Conservation (phyloP, 2,797 vertebrate genomes). For the Epinephelus awoara region DNA sequence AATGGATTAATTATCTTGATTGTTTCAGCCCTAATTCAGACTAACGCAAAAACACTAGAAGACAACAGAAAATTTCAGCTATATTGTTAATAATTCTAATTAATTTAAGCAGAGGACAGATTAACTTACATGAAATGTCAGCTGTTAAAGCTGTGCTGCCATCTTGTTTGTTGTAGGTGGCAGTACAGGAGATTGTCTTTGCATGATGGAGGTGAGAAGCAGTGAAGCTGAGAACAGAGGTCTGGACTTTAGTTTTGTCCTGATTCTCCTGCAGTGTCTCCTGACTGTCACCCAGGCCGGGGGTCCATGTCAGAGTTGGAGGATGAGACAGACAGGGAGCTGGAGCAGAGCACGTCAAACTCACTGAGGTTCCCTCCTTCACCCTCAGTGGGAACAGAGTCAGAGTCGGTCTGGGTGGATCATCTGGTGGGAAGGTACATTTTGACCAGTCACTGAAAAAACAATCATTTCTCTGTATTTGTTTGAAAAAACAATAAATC, state of each 20-base stretch:
- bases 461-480: neutral
- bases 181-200: conserved; percentile 59
- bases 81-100: too few species aligned
- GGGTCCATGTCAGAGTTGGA: conserved; percentile 54
- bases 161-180: conserved; percentile 49
- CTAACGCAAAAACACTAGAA: too few species aligned
- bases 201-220: conserved; percentile 54
- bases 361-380: conserved; percentile 58
- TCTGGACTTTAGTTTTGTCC: conserved; percentile 50
- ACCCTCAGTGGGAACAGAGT: conserved; percentile 21
- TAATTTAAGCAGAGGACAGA: neutral
- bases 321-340: conserved; percentile 47
- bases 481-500: neutral
- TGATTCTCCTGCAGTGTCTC: conserved; percentile 50
- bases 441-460: neutral
- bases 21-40: too few species aligned
- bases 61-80: too few species aligned
- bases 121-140: conserved; percentile 54
- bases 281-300: conserved; percentile 39
- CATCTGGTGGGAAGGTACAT: conserved; percentile 9
- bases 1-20: too few species aligned
- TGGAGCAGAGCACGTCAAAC: conserved; percentile 60
- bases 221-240: conserved; percentile 63
- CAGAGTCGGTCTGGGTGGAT: conserved; percentile 27
- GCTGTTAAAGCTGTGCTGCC: conserved; percentile 19